phyloP scores from a whole-genome alignment of 2,113 vertebrate species.

The Ranitomeya variabilis region DNA sequence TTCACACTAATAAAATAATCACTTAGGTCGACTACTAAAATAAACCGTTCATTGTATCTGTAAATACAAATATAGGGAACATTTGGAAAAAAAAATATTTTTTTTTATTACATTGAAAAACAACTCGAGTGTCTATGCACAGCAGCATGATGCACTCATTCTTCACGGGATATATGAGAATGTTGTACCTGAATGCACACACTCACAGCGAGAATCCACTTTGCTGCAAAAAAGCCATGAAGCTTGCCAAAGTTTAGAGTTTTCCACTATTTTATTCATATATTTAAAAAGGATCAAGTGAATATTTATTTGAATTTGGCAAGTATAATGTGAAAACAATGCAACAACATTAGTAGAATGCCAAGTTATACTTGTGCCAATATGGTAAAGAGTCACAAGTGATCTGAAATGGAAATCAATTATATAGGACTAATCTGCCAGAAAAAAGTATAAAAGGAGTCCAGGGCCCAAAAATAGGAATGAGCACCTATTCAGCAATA shows the following conservation, averaged over 20 bases:
- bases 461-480: neutral
- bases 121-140: neutral
- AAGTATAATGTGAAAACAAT: neutral
- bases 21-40: neutral
- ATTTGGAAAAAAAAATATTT: neutral
- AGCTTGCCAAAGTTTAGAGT: constrained; percentile 21
- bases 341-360: neutral
- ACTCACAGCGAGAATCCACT: constrained; percentile 42
- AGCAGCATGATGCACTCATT: constrained; percentile 7
- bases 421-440: neutral
- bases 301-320: neutral
- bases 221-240: constrained; percentile 23
- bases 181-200: constrained; percentile 17
- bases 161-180: neutral
- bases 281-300: neutral
- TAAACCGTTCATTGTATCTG: neutral
- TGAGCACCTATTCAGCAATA: neutral
- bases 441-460: neutral
- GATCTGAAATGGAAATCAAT: neutral
- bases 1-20: neutral
- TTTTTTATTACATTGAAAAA: neutral
- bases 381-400: neutral
- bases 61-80: neutral
- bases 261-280: neutral
- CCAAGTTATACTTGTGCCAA: neutral